A percentile compares a stretch with the other conserved stretches of the same genome.
Conservation (phyloP, 53 echinoderm and acorn worm species). For the Paracentrotus lividus region DNA sequence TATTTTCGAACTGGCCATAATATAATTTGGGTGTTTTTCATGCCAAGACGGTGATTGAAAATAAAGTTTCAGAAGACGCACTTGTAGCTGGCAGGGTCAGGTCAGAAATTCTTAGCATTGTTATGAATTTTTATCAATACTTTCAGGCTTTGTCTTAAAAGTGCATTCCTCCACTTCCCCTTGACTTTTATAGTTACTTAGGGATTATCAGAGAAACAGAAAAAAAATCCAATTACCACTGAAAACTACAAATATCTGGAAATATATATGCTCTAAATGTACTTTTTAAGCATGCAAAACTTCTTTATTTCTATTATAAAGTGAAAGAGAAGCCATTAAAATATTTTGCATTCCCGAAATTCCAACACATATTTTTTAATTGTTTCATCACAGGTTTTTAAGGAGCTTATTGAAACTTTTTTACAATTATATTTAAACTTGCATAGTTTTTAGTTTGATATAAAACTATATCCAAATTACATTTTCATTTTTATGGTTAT, state of each 20-base stretch:
- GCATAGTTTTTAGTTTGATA: no score
- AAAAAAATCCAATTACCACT: constrained; percentile 3
- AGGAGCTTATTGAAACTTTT: not conserved
- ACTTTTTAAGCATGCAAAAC: not conserved
- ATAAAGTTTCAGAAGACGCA: not conserved
- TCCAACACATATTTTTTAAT: not conserved
- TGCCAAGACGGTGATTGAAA: not conserved
- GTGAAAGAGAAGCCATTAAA: constrained; percentile 37
- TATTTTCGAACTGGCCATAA: not conserved
- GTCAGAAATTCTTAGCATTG: constrained; percentile 40
- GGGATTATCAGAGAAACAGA: not conserved
- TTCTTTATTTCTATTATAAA: not conserved
- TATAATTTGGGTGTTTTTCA: constrained; percentile 11
- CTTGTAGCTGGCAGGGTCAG: constrained; percentile 42
- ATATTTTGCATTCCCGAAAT: constrained; percentile 21
- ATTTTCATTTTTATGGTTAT: no score
- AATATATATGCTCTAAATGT: not conserved
- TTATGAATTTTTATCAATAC: constrained; percentile 30
- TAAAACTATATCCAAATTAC: no score
- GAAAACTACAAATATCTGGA: not conserved
- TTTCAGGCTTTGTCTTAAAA: constrained; percentile 46
- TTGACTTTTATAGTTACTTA: constrained; percentile 26
- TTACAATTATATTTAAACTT: no score
- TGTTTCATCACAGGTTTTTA: not conserved
- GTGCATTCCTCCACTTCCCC: constrained; percentile 38